phyloP scores from a whole-genome alignment of 1,140 invertebrate species.

The Ctenoplectra terminalis region DNA sequence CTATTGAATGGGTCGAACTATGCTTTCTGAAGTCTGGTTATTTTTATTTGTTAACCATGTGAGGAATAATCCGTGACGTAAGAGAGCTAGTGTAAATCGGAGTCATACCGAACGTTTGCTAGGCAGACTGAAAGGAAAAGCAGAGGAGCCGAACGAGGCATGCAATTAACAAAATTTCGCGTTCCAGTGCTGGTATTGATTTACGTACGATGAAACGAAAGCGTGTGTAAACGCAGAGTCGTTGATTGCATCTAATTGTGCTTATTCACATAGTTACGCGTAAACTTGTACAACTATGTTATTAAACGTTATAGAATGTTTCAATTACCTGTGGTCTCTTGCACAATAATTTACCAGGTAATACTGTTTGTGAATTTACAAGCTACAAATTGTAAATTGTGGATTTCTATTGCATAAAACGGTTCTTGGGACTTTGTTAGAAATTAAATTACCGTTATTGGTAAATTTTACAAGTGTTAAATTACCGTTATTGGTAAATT shows the following conservation, averaged over 20 bases:
- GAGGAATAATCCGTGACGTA: neutral
- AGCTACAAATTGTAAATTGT: too few relatives aligned
- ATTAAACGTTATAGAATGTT: neutral
- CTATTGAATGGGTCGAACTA: neutral
- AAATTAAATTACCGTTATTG: too few relatives aligned
- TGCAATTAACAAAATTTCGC: neutral
- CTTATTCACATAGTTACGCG: neutral
- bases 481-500: too few relatives aligned
- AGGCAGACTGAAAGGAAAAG: neutral
- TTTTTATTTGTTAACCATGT: neutral
- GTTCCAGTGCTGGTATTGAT: neutral
- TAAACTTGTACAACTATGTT: neutral
- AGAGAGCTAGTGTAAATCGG: neutral
- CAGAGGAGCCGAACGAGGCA: neutral
- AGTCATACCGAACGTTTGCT: neutral
- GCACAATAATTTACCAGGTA: too few relatives aligned
- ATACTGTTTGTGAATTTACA: too few relatives aligned
- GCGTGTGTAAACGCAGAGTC: neutral
- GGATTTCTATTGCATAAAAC: too few relatives aligned
- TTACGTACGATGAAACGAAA: constrained; percentile 1
- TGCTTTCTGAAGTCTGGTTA: neutral
- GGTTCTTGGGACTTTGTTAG: too few relatives aligned
- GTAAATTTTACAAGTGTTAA: too few relatives aligned
- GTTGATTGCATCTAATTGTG: neutral
- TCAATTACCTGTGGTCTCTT: too few relatives aligned